Evolutionary conservation across 2,888 invertebrate genomes (phyloP).

Genomic region (Fissipunctia ypsillon): DNA sequence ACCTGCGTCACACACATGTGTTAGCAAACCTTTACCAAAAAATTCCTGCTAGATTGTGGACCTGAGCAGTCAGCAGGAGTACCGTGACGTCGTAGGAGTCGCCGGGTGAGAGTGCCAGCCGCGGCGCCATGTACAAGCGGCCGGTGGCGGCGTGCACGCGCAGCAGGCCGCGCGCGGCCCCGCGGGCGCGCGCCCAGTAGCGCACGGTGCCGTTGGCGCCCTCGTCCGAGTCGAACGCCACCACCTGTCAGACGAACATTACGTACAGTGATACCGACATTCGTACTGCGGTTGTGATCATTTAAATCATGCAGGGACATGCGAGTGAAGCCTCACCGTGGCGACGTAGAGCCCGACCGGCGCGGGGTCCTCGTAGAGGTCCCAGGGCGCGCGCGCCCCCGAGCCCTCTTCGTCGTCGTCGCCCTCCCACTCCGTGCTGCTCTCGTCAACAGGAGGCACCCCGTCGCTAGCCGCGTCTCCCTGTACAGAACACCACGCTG

Average conservation of each 20-base stretch:
- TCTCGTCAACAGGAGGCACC: constrained; percentile 67
- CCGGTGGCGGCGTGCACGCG: constrained; percentile 95
- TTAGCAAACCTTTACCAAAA: neutral
- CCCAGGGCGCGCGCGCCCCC: constrained; percentile 73
- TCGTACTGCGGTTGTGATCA: neutral
- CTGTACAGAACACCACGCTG: constrained; percentile 63
- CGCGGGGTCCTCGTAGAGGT: constrained; percentile 66
- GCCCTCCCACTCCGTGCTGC: constrained; percentile 78
- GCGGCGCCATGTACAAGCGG: constrained; percentile 93
- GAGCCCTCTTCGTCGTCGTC: constrained; percentile 79
- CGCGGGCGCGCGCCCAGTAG: constrained; percentile 93
- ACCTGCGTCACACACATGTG: constrained; percentile 72
- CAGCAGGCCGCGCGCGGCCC: constrained; percentile 94
- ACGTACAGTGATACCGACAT: neutral
- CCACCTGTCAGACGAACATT: constrained; percentile 90
- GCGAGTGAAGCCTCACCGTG: constrained; percentile 73
- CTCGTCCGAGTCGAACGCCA: constrained; percentile 95
- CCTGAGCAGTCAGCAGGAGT: neutral
- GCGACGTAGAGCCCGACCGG: constrained; percentile 75
- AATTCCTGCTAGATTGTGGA: neutral
- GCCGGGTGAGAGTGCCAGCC: constrained; percentile 92
- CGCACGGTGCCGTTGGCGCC: constrained; percentile 95
- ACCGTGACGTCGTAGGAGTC: constrained; percentile 77
- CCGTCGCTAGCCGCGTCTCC: constrained; percentile 54
- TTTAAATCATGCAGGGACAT: constrained; percentile 16